A percentile compares a stretch with the other conserved stretches of the same genome.
Conservation (phyloP, 2,888 invertebrate species). For the Sesia apiformis region DNA sequence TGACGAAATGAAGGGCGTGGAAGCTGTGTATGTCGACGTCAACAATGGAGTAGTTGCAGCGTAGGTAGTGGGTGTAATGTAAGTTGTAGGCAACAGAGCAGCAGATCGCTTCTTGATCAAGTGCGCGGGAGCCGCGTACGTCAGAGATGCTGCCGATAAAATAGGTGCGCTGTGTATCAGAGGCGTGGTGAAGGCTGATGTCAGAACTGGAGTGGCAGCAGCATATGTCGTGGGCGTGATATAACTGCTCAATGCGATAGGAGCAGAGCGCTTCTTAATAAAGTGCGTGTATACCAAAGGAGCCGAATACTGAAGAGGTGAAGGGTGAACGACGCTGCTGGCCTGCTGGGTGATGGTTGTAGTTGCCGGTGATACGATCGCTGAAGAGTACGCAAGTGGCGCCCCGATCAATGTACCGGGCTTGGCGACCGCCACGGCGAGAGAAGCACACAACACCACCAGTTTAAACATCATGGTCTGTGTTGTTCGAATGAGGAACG, state of each 20-base stretch:
- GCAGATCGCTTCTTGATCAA: constrained; percentile 44
- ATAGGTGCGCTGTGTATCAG: constrained; percentile 12
- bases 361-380: constrained; percentile 34
- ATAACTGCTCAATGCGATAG: constrained; percentile 11
- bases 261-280: constrained; percentile 34
- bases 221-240: constrained; percentile 18
- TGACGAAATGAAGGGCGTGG: constrained; percentile 28
- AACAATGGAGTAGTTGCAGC: constrained; percentile 26
- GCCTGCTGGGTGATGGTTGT: constrained; percentile 48
- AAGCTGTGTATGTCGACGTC: constrained; percentile 29
- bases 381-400: constrained; percentile 29
- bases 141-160: constrained; percentile 16
- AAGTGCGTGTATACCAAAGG: constrained; percentile 36
- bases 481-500: constrained; percentile 44
- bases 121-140: constrained; percentile 24
- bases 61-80: constrained; percentile 25
- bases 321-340: constrained; percentile 59
- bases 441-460: constrained; percentile 76
- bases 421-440: constrained; percentile 70
- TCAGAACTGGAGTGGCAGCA: constrained; percentile 7
- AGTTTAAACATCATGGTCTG: constrained; percentile 65
- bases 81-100: constrained; percentile 15
- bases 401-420: constrained; percentile 23
- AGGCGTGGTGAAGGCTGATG: constrained; percentile 11
- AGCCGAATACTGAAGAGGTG: constrained; percentile 37